These are phyloP conservation scores for Parelbella ahira DNA, from an alignment of 2,888 invertebrate genomes.

Conservation along the genomic window DNA sequence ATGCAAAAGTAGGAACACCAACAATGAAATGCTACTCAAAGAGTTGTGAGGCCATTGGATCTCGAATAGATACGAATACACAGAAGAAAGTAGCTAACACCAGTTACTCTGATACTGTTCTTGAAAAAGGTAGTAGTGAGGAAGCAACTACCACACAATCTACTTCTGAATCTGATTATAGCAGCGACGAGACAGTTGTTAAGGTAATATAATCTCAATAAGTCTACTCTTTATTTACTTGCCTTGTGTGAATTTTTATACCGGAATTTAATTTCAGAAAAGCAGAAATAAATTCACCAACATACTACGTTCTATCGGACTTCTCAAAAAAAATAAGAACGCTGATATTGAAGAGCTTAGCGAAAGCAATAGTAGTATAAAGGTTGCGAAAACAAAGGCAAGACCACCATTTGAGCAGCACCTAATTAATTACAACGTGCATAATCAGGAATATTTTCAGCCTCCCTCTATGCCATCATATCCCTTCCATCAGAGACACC, in stretches of 20 bases:
- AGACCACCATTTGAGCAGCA: conserved; percentile 51
- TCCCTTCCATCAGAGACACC: neutral
- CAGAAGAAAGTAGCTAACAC: conserved; percentile 42
- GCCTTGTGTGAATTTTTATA: no score
- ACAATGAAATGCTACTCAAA: conserved; percentile 57
- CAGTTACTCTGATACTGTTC: conserved; percentile 58
- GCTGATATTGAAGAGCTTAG: conserved; percentile 53
- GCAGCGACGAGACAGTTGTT: conserved; percentile 33
- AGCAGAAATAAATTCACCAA: conserved; percentile 48
- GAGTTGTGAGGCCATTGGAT: conserved; percentile 66
- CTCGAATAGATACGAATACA: conserved; percentile 41
- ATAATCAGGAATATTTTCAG: conserved; percentile 50
- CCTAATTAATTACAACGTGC: conserved; percentile 55
- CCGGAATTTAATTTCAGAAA: no score
- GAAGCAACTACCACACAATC: conserved; percentile 40
- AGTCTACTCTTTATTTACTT: no score
- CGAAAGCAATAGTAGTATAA: conserved; percentile 50
- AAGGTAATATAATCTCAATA: conserved; percentile 45
- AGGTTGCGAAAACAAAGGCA: conserved; percentile 38
- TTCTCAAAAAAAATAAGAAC: conserved; percentile 55
- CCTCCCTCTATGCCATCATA: conserved; percentile 38
- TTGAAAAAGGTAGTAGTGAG: conserved; percentile 56
- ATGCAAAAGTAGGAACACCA: conserved; percentile 58
- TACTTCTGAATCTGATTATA: conserved; percentile 43
- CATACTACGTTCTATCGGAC: conserved; percentile 47